A percentile compares a stretch with the other conserved stretches of the same genome.
Conservation (phyloP, 2,113 vertebrate genomes). For the Dromas ardeola region DNA sequence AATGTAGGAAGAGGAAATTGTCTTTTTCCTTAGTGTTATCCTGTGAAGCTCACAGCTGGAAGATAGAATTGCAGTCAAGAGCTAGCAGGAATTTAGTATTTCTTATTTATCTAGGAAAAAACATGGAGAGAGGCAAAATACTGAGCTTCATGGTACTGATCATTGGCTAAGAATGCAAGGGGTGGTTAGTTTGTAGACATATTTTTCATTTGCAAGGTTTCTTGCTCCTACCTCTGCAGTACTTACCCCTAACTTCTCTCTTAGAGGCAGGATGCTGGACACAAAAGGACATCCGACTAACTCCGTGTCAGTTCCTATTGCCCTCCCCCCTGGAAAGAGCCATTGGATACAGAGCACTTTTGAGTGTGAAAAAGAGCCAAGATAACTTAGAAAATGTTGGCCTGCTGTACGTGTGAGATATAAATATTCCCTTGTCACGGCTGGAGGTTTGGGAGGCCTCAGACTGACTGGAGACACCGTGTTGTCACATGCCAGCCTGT, state of each 20-base stretch:
- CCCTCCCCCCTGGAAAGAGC: not conserved
- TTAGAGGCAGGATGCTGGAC: not conserved
- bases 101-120: not conserved
- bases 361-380: not conserved
- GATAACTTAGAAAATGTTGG: conserved; percentile 17
- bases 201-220: not conserved
- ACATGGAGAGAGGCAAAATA: not conserved
- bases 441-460: not conserved
- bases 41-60: not conserved
- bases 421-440: conserved; percentile 32
- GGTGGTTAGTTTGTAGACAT: not conserved
- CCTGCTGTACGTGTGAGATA: not conserved
- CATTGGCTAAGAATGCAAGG: not conserved
- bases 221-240: not conserved
- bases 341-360: not conserved
- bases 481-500: not conserved
- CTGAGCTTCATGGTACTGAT: not conserved
- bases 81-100: not conserved
- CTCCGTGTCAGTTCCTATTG: not conserved
- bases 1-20: not conserved
- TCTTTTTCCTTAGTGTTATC: not conserved
- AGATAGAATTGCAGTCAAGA: not conserved
- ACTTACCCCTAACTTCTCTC: not conserved
- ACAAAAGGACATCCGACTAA: not conserved
- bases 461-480: conserved; percentile 2